Conservation (phyloP, 2,888 invertebrate genomes). For the Phaonia tiefii region DNA sequence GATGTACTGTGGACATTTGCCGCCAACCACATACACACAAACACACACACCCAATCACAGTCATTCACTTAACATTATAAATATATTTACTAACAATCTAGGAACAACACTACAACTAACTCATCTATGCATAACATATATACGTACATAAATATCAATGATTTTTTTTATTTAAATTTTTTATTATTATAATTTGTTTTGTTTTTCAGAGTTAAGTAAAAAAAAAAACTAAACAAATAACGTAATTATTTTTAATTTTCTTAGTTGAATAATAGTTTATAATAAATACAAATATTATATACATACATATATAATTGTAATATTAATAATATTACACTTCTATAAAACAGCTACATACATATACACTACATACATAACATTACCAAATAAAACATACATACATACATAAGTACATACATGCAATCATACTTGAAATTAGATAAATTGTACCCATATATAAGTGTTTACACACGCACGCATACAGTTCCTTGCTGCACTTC, state of each 20-base stretch:
- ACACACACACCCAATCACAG: background rate
- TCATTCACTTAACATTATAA: constrained; percentile 66
- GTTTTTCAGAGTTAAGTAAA: constrained; percentile 1
- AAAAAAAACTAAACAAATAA: constrained; percentile 30
- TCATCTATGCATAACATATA: constrained; percentile 29
- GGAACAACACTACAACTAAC: constrained; percentile 10
- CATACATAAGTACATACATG: constrained; percentile 46
- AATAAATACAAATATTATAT: too few species aligned
- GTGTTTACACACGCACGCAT: constrained; percentile 55
- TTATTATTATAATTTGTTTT: constrained; percentile 27
- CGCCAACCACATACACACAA: constrained; percentile 69
- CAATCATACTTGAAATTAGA: constrained; percentile 20
- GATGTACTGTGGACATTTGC: background rate
- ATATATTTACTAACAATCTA: constrained; percentile 74
- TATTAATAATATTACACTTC: constrained; percentile 17
- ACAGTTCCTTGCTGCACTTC: constrained; percentile 23
- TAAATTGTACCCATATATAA: too few species aligned
- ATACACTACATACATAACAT: constrained; percentile 42
- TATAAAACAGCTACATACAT: constrained; percentile 15
- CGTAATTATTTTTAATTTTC: constrained; percentile 29
- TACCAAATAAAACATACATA: constrained; percentile 42
- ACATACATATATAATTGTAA: constrained; percentile 10
- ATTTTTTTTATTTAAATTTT: constrained; percentile 10
- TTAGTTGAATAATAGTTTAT: constrained; percentile 22
- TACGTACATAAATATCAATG: constrained; percentile 36